Evolutionary conservation across 2,888 invertebrate genomes (phyloP).

Genomic region (Spodoptera exigua): DNA sequence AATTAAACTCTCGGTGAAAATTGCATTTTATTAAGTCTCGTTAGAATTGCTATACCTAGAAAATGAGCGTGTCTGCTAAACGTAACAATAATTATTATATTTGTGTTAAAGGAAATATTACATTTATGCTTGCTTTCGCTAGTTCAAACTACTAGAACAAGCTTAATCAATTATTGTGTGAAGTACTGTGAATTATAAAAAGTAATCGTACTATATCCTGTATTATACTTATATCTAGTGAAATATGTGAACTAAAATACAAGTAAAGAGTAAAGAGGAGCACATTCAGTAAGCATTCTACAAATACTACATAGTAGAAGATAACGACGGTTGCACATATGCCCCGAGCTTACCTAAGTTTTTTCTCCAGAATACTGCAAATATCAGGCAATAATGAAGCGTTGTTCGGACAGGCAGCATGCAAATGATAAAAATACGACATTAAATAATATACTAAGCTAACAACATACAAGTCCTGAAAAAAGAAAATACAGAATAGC

Average conservation of each 20-base stretch:
- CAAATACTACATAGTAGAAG: slow-evolving; percentile 50
- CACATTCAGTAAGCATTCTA: slow-evolving; percentile 53
- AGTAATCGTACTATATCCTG: too few relatives aligned
- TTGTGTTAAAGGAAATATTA: too few relatives aligned
- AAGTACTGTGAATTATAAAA: too few relatives aligned
- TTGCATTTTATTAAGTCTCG: too few relatives aligned
- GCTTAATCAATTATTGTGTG: too few relatives aligned
- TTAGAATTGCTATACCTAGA: too few relatives aligned
- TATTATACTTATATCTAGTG: not conserved
- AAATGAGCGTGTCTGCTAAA: too few relatives aligned
- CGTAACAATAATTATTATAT: too few relatives aligned
- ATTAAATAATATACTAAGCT: slow-evolving; percentile 81
- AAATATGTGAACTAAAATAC: slow-evolving; percentile 5
- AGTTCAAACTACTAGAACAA: too few relatives aligned
- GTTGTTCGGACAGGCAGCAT: slow-evolving; percentile 90
- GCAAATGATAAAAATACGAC: slow-evolving; percentile 87
- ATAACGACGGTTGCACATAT: slow-evolving; percentile 58
- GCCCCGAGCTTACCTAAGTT: slow-evolving; percentile 92
- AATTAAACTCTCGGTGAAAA: too few relatives aligned
- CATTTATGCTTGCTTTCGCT: too few relatives aligned
- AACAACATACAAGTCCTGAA: slow-evolving; percentile 54
- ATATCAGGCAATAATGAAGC: slow-evolving; percentile 89
- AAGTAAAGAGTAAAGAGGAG: slow-evolving; percentile 18
- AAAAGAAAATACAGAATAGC: slow-evolving; percentile 55
- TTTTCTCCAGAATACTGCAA: slow-evolving; percentile 95